These are phyloP conservation scores for Luperina nickerlii DNA, from an alignment of 2,888 invertebrate genomes.

Conservation along the genomic window DNA sequence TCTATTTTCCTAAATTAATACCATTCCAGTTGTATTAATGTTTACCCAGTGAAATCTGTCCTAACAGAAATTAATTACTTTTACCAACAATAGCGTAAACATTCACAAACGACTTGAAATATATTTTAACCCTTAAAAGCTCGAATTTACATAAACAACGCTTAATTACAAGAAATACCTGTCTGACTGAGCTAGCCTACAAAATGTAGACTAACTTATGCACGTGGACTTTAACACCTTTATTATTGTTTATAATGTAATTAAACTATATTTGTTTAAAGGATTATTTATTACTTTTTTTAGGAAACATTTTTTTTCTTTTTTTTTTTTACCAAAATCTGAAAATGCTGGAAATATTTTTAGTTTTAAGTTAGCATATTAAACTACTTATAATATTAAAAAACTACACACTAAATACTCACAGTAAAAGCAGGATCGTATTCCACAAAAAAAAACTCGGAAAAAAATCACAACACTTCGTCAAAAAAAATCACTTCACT, in stretches of 20 bases:
- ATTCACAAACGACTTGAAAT: conserved; percentile 33
- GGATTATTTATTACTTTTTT: background rate
- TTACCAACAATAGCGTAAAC: conserved; percentile 16
- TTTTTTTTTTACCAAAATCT: no score
- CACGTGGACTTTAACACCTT: conserved; percentile 23
- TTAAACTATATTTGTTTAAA: background rate
- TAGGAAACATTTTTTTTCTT: no score
- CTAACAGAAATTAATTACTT: conserved; percentile 16
- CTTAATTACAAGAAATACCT: conserved; percentile 58
- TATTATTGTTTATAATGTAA: background rate
- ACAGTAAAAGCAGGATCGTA: conserved; percentile 33
- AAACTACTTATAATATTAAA: no score
- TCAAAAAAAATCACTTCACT: conserved; percentile 61
- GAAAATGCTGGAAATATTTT: background rate
- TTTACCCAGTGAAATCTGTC: background rate
- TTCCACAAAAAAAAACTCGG: conserved; percentile 48
- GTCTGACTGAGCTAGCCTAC: conserved; percentile 23
- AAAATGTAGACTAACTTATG: conserved; percentile 28
- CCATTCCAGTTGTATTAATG: conserved; percentile 10
- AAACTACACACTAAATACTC: conserved; percentile 40
- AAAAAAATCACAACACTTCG: conserved; percentile 52
- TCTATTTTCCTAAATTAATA: conserved; percentile 1
- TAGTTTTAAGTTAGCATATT: background rate
- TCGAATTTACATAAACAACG: conserved; percentile 37
- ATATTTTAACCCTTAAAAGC: conserved; percentile 52